Conservation (phyloP, 2,888 invertebrate species). For the Torymus aiolomorphi region DNA sequence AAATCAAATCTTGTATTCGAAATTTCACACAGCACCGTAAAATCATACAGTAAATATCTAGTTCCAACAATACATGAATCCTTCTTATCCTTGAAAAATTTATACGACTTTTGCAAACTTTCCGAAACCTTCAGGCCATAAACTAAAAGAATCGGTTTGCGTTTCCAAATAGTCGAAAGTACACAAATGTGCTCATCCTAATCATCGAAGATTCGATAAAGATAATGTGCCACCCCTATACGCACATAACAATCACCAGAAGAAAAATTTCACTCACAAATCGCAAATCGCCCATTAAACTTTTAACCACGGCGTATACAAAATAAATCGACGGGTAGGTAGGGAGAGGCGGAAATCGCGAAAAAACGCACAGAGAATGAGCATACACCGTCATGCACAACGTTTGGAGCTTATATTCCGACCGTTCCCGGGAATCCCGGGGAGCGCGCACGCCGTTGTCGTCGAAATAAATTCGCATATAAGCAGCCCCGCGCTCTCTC, state of each 20-base stretch:
- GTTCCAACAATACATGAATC: no score
- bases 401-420: slow-evolving; percentile 21
- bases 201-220: neutral
- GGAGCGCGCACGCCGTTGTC: neutral
- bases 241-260: neutral
- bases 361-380: neutral
- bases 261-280: slow-evolving; percentile 45
- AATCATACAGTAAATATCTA: no score
- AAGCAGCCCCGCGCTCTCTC: slow-evolving; percentile 5
- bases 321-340: neutral
- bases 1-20: no score
- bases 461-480: slow-evolving; percentile 44
- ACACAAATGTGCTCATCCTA: neutral
- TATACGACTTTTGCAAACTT: no score
- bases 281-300: slow-evolving; percentile 13
- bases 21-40: no score
- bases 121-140: no score
- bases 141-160: no score
- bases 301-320: slow-evolving; percentile 12
- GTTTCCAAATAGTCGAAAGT: no score
- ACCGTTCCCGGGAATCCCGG: neutral
- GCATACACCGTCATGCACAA: no score
- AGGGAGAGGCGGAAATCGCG: neutral
- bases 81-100: no score
- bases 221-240: neutral